phyloP scores from a whole-genome alignment of 2,888 invertebrate species.

The Drosophila neoperkinsi region DNA sequence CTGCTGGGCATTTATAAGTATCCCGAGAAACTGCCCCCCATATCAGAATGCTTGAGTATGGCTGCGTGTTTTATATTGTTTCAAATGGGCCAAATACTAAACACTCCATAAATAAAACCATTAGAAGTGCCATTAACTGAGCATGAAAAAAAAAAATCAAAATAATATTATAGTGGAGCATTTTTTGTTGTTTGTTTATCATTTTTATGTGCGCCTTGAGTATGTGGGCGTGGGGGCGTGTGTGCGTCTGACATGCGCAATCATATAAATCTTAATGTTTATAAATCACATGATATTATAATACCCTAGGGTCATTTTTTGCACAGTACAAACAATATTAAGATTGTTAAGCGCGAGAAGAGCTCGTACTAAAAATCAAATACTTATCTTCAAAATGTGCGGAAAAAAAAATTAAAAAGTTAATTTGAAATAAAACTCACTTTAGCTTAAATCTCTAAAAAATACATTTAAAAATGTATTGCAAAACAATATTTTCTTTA shows the following conservation, averaged over 20 bases:
- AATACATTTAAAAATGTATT: background rate
- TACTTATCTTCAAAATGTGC: background rate
- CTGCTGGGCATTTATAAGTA: constrained; percentile 48
- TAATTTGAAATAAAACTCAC: background rate
- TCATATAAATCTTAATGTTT: constrained; percentile 78
- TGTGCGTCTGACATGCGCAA: constrained; percentile 57
- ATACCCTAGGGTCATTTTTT: constrained; percentile 56
- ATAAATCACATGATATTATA: constrained; percentile 67
- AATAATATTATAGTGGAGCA: constrained; percentile 58
- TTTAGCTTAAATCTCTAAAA: background rate
- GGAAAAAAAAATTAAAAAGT: background rate
- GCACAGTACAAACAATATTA: background rate
- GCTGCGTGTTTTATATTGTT: constrained; percentile 62
- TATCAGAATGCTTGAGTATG: constrained; percentile 43
- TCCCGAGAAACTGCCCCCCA: constrained; percentile 23
- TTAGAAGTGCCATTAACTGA: constrained; percentile 65
- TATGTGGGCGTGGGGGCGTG: constrained; percentile 76
- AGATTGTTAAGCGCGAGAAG: background rate
- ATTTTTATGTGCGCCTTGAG: constrained; percentile 69
- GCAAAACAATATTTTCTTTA: background rate
- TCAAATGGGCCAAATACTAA: constrained; percentile 72
- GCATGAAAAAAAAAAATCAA: constrained; percentile 31
- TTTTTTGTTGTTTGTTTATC: constrained; percentile 65
- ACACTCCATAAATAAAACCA: constrained; percentile 83
- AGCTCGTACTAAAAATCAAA: background rate